phyloP scores from a whole-genome alignment of 2,888 invertebrate genomes.

The Panorpa germanica region DNA sequence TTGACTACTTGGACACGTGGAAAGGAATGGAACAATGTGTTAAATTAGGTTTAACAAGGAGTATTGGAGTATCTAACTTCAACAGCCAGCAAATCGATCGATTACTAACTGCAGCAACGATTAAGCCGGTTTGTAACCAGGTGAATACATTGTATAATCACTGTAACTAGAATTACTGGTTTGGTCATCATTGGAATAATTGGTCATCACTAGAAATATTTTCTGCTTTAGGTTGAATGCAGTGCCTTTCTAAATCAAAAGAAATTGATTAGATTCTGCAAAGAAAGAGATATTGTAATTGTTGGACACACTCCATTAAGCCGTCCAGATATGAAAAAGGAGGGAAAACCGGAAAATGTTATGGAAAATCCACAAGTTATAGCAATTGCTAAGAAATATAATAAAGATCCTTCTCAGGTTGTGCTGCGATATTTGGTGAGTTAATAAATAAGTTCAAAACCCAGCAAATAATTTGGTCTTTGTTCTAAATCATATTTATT shows the following conservation, averaged over 20 bases:
- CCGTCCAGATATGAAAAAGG: constrained; percentile 17
- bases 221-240: constrained; percentile 21
- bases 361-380: constrained; percentile 21
- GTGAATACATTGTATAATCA: constrained; percentile 22
- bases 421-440: constrained; percentile 25
- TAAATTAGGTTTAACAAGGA: constrained; percentile 36
- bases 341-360: constrained; percentile 21
- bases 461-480: too few relatives aligned
- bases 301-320: constrained; percentile 51
- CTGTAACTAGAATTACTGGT: constrained; percentile 1
- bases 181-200: not conserved
- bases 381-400: constrained; percentile 24
- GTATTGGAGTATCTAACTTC: constrained; percentile 64
- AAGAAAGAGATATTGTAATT: constrained; percentile 32
- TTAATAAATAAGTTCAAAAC: too few relatives aligned
- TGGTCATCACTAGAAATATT: too few relatives aligned
- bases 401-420: constrained; percentile 26
- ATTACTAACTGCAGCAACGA: constrained; percentile 30
- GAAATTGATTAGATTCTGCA: constrained; percentile 42
- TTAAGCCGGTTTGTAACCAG: constrained; percentile 40
- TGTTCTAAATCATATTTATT: too few relatives aligned
- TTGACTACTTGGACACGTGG: constrained; percentile 50
- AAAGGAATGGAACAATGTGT: constrained; percentile 48
- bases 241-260: constrained; percentile 44
- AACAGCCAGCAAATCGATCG: constrained; percentile 45